phyloP scores from a whole-genome alignment of 92 coral and sea anemone genomes.

The Muricea muricata region DNA sequence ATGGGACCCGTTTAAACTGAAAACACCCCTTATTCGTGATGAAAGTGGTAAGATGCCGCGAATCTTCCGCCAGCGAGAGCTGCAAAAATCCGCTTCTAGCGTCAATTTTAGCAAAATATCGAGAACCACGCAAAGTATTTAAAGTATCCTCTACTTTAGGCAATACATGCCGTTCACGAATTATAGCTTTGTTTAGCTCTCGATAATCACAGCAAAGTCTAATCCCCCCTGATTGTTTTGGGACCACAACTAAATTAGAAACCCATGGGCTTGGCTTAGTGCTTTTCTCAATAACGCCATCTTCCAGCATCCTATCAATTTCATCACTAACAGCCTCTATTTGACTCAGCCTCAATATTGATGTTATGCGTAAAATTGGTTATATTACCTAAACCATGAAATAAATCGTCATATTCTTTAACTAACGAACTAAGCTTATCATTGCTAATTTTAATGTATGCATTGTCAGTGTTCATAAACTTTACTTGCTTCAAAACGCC shows the following conservation, averaged over 20 bases:
- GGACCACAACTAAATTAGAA: constrained; percentile 49
- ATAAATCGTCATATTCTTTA: constrained; percentile 26
- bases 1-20: constrained; percentile 50
- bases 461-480: no score
- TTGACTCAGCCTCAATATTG: constrained; percentile 53
- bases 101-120: constrained; percentile 27
- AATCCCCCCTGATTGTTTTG: constrained; percentile 47
- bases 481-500: constrained; percentile 8
- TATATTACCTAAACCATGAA: constrained; percentile 58
- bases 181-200: constrained; percentile 55
- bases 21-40: constrained; percentile 35
- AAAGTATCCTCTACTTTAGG: constrained; percentile 63
- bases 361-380: constrained; percentile 52
- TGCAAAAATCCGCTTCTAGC: constrained; percentile 32
- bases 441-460: neutral
- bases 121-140: constrained; percentile 50
- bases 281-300: constrained; percentile 46
- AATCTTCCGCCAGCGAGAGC: constrained; percentile 36
- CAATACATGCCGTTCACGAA: constrained; percentile 59
- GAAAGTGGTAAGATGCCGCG: constrained; percentile 41
- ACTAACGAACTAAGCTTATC: neutral
- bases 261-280: constrained; percentile 54
- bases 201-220: constrained; percentile 55
- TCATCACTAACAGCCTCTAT: constrained; percentile 60
- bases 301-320: constrained; percentile 60